Evolutionary conservation across 92 coral and sea anemone species (phyloP).

Genomic region (Umimayanthus kanabou): DNA sequence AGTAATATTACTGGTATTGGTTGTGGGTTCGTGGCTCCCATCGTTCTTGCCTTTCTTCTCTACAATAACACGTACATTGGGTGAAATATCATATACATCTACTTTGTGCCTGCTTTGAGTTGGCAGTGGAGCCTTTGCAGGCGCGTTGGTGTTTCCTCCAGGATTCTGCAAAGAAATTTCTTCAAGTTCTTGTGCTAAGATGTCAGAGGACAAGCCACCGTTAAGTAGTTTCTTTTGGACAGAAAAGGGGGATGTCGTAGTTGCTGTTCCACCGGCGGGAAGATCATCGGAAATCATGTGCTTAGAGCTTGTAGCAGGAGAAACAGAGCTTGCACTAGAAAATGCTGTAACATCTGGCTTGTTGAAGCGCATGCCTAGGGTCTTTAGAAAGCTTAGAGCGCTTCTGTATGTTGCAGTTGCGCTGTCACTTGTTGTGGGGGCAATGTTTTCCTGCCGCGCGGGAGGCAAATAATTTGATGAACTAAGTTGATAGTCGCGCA

Average conservation of each 20-base stretch:
- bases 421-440: neutral
- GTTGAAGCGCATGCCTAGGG: neutral
- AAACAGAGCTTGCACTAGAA: neutral
- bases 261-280: neutral
- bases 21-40: neutral
- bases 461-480: neutral
- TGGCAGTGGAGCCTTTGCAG: neutral
- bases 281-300: neutral
- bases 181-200: conserved; percentile 1
- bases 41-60: neutral
- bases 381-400: neutral
- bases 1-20: neutral
- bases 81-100: neutral
- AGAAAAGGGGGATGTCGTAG: neutral
- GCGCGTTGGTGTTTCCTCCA: neutral
- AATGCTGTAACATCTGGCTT: neutral
- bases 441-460: neutral
- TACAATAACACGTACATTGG: conserved; percentile 10
- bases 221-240: neutral
- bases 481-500: neutral
- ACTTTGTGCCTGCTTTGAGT: neutral
- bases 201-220: neutral
- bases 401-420: neutral
- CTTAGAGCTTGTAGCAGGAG: neutral
- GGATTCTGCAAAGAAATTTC: conserved; percentile 1